Percentiles rank a stretch among this genome's conserved stretches.
phyloP scores from a whole-genome alignment of 2,113 vertebrate species.

The Gadus chalcogrammus region DNA sequence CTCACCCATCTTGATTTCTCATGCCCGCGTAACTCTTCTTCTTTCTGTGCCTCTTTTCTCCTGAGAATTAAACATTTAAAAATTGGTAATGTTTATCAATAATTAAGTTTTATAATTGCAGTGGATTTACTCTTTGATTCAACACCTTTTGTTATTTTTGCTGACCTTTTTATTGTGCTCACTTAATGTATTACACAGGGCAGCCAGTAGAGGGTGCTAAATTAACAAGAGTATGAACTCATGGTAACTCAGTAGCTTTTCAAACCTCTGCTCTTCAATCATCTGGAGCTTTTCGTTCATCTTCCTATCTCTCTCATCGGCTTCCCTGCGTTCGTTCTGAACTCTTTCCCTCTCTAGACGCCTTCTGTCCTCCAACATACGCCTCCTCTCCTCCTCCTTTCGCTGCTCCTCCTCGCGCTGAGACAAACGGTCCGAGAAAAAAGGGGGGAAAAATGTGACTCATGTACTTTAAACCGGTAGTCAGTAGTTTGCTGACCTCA shows the following conservation, averaged over 20 bases:
- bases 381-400: constrained; percentile 75
- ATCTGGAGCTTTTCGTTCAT: constrained; percentile 75
- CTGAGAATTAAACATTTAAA: constrained; percentile 41
- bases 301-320: constrained; percentile 78
- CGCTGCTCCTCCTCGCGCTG: constrained; percentile 80
- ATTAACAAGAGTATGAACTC: not conserved
- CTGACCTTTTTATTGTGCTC: not conserved
- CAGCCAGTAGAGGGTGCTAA: too few species aligned
- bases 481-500: not conserved
- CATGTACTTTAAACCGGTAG: too few species aligned
- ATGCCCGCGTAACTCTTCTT: constrained; percentile 59
- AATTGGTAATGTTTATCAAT: not conserved
- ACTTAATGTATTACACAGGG: not conserved
- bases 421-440: constrained; percentile 6
- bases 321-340: constrained; percentile 73
- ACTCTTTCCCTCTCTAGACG: constrained; percentile 74
- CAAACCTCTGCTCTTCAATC: constrained; percentile 79
- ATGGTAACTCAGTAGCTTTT: not conserved
- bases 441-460: too few species aligned
- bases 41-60: constrained; percentile 63
- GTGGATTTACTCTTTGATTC: not conserved
- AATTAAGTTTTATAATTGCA: not conserved
- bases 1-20: constrained; percentile 76
- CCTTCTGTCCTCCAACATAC: constrained; percentile 71
- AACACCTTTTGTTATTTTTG: not conserved